Evolutionary conservation across 2,888 invertebrate genomes (phyloP).

Genomic region (Clepsis dumicolana): DNA sequence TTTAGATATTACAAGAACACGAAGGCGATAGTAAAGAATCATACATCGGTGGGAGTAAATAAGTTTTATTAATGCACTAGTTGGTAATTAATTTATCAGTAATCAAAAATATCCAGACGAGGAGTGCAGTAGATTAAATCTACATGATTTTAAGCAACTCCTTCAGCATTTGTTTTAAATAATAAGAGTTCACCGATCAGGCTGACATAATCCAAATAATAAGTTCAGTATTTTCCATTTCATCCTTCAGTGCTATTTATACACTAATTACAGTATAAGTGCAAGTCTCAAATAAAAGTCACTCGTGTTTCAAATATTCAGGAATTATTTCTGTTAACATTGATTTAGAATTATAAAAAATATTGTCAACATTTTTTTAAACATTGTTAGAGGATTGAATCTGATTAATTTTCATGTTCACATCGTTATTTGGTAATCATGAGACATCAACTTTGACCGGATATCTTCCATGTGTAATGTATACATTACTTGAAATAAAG

Average conservation of each 20-base stretch:
- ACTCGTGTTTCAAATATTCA: slow-evolving; percentile 48
- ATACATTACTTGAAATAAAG: slow-evolving; percentile 70
- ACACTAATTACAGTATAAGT: slow-evolving; percentile 59
- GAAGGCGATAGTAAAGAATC: slow-evolving; percentile 15
- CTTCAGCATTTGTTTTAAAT: slow-evolving; percentile 32
- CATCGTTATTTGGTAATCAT: slow-evolving; percentile 64
- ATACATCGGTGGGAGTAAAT: slow-evolving; percentile 36
- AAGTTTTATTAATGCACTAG: slow-evolving; percentile 42
- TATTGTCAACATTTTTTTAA: slow-evolving; percentile 50
- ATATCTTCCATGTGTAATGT: slow-evolving; percentile 73
- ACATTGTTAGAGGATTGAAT: slow-evolving; percentile 73
- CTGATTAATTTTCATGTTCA: slow-evolving; percentile 64
- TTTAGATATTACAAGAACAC: slow-evolving; percentile 37
- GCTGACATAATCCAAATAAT: slow-evolving; percentile 52
- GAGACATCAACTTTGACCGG: slow-evolving; percentile 66
- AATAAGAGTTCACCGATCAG: slow-evolving; percentile 66
- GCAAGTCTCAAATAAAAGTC: slow-evolving; percentile 75
- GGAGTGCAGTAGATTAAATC: slow-evolving; percentile 75
- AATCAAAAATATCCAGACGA: slow-evolving; percentile 43
- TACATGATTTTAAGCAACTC: slow-evolving; percentile 69
- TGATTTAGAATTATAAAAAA: slow-evolving; percentile 4
- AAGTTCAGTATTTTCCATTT: slow-evolving; percentile 45
- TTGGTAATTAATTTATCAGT: slow-evolving; percentile 42
- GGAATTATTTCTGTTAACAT: slow-evolving; percentile 6
- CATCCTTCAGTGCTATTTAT: slow-evolving; percentile 54